Base-by-base conservation (phyloP, 2,888 invertebrate species). In the Drosophila nr. fundita region DNA sequence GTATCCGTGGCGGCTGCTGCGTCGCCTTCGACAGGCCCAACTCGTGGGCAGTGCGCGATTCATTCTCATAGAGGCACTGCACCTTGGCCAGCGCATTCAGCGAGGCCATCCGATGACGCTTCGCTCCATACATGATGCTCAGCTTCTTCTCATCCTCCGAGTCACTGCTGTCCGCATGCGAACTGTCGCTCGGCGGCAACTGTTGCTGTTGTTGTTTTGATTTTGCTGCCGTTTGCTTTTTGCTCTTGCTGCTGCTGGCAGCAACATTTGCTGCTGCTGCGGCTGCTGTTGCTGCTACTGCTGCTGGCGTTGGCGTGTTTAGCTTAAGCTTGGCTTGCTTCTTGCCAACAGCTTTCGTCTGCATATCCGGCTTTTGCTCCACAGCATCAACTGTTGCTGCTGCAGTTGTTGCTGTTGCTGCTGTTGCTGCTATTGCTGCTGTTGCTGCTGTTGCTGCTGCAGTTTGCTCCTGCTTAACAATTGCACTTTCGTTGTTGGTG, bases 1-100 rank as follows among this genome's bases (percentile, higher is more conserved):
- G 90, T 21, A 84, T 95, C 93, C 88, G 93, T 82, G 92, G 94
- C 50, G 92, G 91, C 92, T 90, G 94, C 93, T 70, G 92, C 50
- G 92, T 91, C n/a, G 92, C 93, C 74, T 91, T 95, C 91, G 78
- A 93, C 63, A 86, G 93, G 0, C 95, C 95, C 73, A 95, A 85
- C 87, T 95, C 95, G 90, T 96, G 95, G 71, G 96, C 96, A 1
- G 96, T 95, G 58, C 96, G 94, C 59, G 96, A 96, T 93, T 98
- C 98, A 91, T 98, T 98, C 93, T 98, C 98, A 90, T 98, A 98
- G 30, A 98, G 94, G 90, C 97, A 97, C 92, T 98, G 97, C 3
- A 98, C 98, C 94, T 98, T 98, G 32, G 97, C 97, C 82, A 97
- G 92, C 1, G 98, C 98, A 91, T 98, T 98, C 36, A 98, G 93